Percentiles rank a stretch among this genome's conserved stretches.
Conservation (phyloP, 2,888 invertebrate genomes). For the Lasioglossum oenotherae region DNA sequence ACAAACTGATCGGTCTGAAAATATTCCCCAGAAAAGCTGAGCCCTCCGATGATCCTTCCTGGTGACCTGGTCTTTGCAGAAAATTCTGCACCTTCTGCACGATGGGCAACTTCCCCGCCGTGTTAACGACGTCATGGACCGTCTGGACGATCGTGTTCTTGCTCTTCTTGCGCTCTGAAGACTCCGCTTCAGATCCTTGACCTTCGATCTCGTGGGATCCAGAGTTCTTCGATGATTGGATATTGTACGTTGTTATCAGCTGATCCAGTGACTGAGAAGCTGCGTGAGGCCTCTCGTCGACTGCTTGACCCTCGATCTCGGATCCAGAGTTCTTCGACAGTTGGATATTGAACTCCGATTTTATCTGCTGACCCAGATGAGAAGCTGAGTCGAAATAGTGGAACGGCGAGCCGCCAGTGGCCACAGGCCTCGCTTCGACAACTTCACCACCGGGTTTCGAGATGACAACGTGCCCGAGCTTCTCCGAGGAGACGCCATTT, state of each 20-base stretch:
- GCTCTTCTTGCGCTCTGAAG: background rate
- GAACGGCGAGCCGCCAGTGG: background rate
- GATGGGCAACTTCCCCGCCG: constrained; percentile 20
- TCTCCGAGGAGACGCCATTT: background rate
- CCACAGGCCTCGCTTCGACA: background rate
- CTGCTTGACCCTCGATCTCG: background rate
- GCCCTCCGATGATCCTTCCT: background rate
- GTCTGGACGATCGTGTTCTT: constrained; percentile 30
- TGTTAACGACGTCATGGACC: constrained; percentile 42
- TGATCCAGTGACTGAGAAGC: background rate
- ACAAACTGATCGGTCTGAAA: background rate
- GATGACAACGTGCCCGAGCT: background rate
- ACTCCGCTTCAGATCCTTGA: background rate
- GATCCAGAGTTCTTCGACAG: background rate
- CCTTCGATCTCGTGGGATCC: background rate
- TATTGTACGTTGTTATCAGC: background rate
- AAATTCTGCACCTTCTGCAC: constrained; percentile 31
- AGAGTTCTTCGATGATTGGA: background rate
- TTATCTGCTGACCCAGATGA: background rate
- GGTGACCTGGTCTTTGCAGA: constrained; percentile 29
- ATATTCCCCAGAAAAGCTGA: background rate
- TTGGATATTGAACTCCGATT: background rate
- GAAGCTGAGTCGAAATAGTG: background rate
- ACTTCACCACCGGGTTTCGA: background rate
- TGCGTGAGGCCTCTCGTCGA: background rate